Evolutionary conservation across 2,797 vertebrate genomes (phyloP), one percentile per base, ranked within the genome.

Genomic region (Orientallactaga sibirica): DNA sequence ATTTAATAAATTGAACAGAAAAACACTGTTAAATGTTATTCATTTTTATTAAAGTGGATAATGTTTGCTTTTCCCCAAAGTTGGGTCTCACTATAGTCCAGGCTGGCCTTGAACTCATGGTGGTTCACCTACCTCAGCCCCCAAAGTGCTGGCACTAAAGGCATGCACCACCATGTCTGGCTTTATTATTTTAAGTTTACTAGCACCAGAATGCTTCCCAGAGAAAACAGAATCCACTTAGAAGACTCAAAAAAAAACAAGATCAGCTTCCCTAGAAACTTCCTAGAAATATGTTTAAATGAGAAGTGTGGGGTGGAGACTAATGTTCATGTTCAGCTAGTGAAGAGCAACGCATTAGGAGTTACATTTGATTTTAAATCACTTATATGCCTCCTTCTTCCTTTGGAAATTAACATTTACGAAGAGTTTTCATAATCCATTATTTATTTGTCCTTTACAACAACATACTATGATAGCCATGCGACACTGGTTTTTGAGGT

Each of bases 361-460:
- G 24, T 86, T 90, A 83, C 29, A 74, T 71, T 73, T 85, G 33
- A 88, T 80, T 92, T 93, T 55, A 75, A 81, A 71, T 80, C 61
- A 86, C 5, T 64, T 25, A 62, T 29, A 7, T 78, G 27, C 55
- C 43, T 95, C 85, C n/a, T 89, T 75, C 15, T 75, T 41, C 77
- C 37, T 76, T 76, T 95, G 81, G 88, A 92, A 92, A 88, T 93
- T 93, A 81, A 74, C 5, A 67, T 80, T 83, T 86, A 83, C 55
- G 90, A 88, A 88, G 14, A 92, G n/a, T 8, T 96, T 94, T 91
- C 24, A 73, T 24, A 58, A 78, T 52, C 15, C 0, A 37, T 16
- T 58, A 84, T 89, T 92, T 93, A 55, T 88, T 90, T 24, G 67
- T 86, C 92, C 25, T 93, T 86, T 81, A 68, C 16, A 86, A 88